Evolutionary conservation across 2,888 invertebrate species (phyloP), one percentile per base, ranked within the genome.

Genomic region (Eurois occulta): DNA sequence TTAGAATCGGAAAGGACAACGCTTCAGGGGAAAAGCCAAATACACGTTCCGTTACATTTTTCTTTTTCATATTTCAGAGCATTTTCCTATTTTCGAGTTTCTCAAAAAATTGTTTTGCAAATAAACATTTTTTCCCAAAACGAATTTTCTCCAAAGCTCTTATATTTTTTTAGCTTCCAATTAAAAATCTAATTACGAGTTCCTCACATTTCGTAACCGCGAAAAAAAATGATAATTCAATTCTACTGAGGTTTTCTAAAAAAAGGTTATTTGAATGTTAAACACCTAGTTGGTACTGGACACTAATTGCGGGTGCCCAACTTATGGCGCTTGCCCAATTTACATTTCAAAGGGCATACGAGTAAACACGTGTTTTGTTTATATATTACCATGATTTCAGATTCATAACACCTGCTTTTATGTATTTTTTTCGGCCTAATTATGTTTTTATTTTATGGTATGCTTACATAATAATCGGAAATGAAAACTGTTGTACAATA

Each of bases 271-370:
- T 77, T 84, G 83, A 81, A 88, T 88, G 78, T 80, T 81, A 88
- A 89, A 83, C 62, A 78, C 77, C 77, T 83, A 84, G 83, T 85
- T 77, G 66, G 52, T 41, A 74, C 73, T 75, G 81, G 78, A 35
- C 85, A 83, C 81, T 87, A 88, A 88, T 88, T 87, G 80, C 85
- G 32, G 72, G 60, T 67, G 62, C 75, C 67, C 71, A 76, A 87
- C 84, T 84, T 81, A 78, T 76, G 75, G 35, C 35, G 46, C 43
- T 38, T 28, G 24, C 28, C 58, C 71, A 88, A 88, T 88, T 88
- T 87, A 78, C 87, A 88, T 88, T 83, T 85, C 88, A 88, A 88
- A 88, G 82, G 65, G 72, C 55, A 62, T 73, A 77, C 48, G 78
- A 73, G 67, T 74, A 32, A 18, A n/a, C 48, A 81, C 80, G 77